Evolutionary conservation across 2,888 invertebrate species (phyloP).

Genomic region (Drosophila vallismaia): DNA sequence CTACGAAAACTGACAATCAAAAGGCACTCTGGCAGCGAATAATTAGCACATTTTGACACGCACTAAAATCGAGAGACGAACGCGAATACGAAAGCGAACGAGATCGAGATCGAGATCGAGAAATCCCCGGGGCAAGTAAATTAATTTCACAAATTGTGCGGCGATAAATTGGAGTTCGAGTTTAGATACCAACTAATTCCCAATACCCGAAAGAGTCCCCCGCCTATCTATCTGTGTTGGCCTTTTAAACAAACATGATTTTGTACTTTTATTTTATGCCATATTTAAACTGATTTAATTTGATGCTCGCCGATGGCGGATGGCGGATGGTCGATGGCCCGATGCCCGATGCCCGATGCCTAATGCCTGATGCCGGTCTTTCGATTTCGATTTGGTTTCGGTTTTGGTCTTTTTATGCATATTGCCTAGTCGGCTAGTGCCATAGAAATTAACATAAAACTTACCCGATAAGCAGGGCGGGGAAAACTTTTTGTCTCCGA

Average conservation of each 20-base stretch:
- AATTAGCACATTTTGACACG: slow-evolving; percentile 68
- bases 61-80: slow-evolving; percentile 46
- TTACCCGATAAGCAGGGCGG: slow-evolving; percentile 31
- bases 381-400: slow-evolving; percentile 19
- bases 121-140: slow-evolving; percentile 59
- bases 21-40: slow-evolving; percentile 51
- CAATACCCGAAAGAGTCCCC: neutral
- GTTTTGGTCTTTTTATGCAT: slow-evolving; percentile 30
- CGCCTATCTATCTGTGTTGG: slow-evolving; percentile 16
- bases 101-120: too few relatives aligned
- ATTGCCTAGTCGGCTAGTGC: neutral
- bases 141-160: slow-evolving; percentile 79
- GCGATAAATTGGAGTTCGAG: slow-evolving; percentile 61
- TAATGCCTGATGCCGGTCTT: slow-evolving; percentile 43
- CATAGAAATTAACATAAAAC: slow-evolving; percentile 61
- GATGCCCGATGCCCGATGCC: too few relatives aligned
- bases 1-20: slow-evolving; percentile 79
- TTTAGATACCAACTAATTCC: slow-evolving; percentile 30
- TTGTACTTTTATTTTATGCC: slow-evolving; percentile 71
- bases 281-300: slow-evolving; percentile 72
- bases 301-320: slow-evolving; percentile 40
- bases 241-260: slow-evolving; percentile 70
- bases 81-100: too few relatives aligned
- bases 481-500: slow-evolving; percentile 14
- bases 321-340: too few relatives aligned